A percentile compares a stretch with the other conserved stretches of the same genome.
phyloP scores from a whole-genome alignment of 2,888 invertebrate species.

The Lepidocyrtinus sp. region DNA sequence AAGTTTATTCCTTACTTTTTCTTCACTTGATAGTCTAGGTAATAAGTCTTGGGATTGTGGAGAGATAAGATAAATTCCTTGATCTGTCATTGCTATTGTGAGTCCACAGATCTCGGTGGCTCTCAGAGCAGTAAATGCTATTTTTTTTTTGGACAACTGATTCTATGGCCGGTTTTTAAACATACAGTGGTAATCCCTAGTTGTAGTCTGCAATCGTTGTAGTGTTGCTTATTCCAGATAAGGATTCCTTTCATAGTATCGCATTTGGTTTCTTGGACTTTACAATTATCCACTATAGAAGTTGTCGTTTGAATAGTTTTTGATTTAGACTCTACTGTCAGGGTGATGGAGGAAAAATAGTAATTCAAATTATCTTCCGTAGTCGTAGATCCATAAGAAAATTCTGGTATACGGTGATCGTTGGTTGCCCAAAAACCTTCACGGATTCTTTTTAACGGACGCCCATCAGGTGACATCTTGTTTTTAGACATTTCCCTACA shows the following conservation, averaged over 20 bases:
- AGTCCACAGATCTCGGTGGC: background rate
- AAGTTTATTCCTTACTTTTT: too few species aligned
- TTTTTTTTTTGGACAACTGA: slow-evolving; percentile 17
- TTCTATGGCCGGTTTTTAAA: slow-evolving; percentile 18
- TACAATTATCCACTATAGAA: slow-evolving; percentile 1
- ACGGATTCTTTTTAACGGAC: background rate
- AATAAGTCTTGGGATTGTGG: too few species aligned
- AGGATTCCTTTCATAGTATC: slow-evolving; percentile 8
- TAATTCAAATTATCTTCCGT: slow-evolving; percentile 12
- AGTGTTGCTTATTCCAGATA: background rate
- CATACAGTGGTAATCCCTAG: slow-evolving; percentile 19
- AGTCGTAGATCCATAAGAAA: background rate
- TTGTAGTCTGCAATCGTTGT: slow-evolving; percentile 4
- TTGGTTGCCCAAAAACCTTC: slow-evolving; percentile 23
- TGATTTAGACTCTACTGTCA: background rate
- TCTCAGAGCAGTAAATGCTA: slow-evolving; percentile 6
- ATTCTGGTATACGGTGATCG: background rate
- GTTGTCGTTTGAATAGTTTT: background rate
- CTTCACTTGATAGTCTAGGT: too few species aligned
- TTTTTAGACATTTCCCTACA: slow-evolving; percentile 17
- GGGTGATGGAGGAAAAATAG: background rate
- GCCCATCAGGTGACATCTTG: background rate
- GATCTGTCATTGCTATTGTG: background rate
- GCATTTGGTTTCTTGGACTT: background rate
- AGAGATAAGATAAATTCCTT: background rate